Conservation (phyloP, 2,797 vertebrate genomes). For the Oreochromis mossambicus region DNA sequence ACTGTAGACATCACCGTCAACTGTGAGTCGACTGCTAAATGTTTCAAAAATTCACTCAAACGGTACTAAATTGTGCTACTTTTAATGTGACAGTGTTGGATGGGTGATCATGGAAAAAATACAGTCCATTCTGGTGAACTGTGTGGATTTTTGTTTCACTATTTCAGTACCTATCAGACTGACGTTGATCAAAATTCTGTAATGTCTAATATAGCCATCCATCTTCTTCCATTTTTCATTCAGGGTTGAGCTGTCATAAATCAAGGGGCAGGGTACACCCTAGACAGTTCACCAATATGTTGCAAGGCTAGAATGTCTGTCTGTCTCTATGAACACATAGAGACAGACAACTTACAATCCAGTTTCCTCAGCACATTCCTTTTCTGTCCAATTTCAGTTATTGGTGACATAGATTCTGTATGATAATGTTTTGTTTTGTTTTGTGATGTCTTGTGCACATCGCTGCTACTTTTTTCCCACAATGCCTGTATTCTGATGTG, state of each 20-base stretch:
- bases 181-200: neutral
- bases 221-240: neutral
- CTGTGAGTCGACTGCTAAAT: constrained; percentile 69
- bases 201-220: neutral
- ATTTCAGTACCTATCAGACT: neutral
- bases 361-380: neutral
- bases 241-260: neutral
- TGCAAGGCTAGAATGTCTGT: neutral
- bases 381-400: neutral
- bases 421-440: neutral
- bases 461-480: neutral
- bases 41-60: neutral
- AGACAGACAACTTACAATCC: neutral
- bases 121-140: neutral
- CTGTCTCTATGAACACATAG: neutral
- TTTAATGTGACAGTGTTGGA: neutral
- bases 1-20: constrained; percentile 77
- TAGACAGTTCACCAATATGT: neutral
- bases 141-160: neutral
- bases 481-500: neutral
- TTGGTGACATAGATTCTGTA: neutral
- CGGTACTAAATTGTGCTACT: neutral
- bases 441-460: neutral
- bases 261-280: neutral
- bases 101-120: neutral